A percentile compares a stretch with the other conserved stretches of the same genome.
phyloP scores from a whole-genome alignment of 2,113 vertebrate species.

The Peromyscus leucopus region DNA sequence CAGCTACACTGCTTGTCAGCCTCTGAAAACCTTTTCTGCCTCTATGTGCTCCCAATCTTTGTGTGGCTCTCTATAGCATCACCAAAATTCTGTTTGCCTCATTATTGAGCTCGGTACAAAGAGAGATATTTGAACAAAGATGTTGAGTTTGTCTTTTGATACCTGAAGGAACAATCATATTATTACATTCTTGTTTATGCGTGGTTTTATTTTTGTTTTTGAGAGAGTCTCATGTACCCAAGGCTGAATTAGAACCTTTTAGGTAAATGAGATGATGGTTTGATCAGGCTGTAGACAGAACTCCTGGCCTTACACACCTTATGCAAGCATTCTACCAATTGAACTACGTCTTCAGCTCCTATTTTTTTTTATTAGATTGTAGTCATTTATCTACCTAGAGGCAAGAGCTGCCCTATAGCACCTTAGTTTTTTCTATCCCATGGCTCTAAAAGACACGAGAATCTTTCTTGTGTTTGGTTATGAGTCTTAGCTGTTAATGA shows the following conservation, averaged over 20 bases:
- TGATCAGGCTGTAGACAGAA: neutral
- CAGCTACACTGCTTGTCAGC: neutral
- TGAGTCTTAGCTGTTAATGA: neutral
- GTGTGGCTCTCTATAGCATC: neutral
- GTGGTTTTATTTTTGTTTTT: neutral
- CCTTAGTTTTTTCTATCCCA: neutral
- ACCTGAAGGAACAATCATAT: slow-evolving; percentile 10
- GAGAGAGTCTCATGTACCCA: neutral
- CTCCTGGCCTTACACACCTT: neutral
- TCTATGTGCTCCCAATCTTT: neutral
- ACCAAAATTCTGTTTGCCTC: neutral
- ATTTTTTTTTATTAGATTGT: slow-evolving; percentile 28
- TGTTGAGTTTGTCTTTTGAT: slow-evolving; percentile 25
- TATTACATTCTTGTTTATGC: slow-evolving; percentile 24
- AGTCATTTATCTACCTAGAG: neutral
- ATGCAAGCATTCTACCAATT: neutral
- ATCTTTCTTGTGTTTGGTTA: neutral
- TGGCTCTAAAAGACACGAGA: slow-evolving; percentile 47
- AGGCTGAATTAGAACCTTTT: neutral
- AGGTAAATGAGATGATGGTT: neutral
- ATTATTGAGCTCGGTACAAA: slow-evolving; percentile 12
- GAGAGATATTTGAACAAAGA: neutral
- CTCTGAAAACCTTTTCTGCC: neutral
- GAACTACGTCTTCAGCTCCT: neutral
- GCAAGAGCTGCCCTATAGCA: neutral